Percentiles rank a stretch among this genome's conserved stretches.
Evolutionary conservation across 2,797 vertebrate genomes (phyloP).

Genomic region (Sebastes cheni): DNA sequence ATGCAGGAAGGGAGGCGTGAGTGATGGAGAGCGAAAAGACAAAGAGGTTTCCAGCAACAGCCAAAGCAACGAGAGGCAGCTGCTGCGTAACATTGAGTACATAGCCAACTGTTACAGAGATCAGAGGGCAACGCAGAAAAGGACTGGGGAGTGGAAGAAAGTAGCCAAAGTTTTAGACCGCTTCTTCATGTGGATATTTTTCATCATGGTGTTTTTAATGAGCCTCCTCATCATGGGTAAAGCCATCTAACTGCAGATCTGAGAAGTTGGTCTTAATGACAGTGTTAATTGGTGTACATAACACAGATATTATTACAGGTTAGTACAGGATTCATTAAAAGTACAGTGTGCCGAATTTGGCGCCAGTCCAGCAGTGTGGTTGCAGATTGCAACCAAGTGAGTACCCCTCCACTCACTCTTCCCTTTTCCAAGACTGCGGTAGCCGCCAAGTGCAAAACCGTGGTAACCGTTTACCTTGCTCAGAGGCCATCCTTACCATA

Average conservation of each 20-base stretch:
- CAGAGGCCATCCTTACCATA: too few species aligned
- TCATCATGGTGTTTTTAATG: conserved; percentile 93
- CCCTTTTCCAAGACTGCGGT: too few species aligned
- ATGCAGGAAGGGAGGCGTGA: conserved; percentile 56
- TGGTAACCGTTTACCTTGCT: too few species aligned
- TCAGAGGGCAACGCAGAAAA: conserved; percentile 85
- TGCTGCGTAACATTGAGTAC: conserved; percentile 85
- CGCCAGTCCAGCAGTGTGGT: too few species aligned
- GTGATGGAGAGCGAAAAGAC: conserved; percentile 53
- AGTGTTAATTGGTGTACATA: background rate
- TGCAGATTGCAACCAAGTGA: too few species aligned
- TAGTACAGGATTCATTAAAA: background rate
- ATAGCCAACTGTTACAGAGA: conserved; percentile 87
- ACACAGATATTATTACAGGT: background rate
- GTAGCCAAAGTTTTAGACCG: conserved; percentile 92
- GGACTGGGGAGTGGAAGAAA: conserved; percentile 90
- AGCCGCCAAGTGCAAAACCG: too few species aligned
- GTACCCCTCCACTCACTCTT: too few species aligned
- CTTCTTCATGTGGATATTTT: conserved; percentile 95
- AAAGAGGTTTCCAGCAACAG: conserved; percentile 20
- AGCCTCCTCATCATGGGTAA: conserved; percentile 89
- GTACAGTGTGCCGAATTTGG: too few species aligned
- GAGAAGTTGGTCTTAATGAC: background rate
- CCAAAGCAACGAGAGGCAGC: conserved; percentile 72
- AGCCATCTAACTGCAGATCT: conserved; percentile 76